Base-by-base conservation (phyloP, 2,888 invertebrate genomes). In the Phalera bucephala region DNA sequence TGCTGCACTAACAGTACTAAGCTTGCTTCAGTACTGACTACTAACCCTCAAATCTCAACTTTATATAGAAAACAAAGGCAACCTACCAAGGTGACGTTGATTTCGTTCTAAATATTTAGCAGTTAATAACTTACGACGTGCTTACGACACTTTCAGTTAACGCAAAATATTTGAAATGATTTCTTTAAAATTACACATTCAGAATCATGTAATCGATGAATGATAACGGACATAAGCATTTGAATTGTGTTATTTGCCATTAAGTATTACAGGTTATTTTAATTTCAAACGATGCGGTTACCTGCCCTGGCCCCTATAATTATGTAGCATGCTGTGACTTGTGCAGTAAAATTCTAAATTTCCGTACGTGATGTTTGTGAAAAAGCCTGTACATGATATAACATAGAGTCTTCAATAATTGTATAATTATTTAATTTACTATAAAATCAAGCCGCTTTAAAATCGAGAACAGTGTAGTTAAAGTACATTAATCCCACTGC, bases 21-120 rank as follows among this genome's bases (percentile, higher is more conserved):
- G 25, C 36, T 35, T 15, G 28, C 29, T 37, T 20, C 33, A 35
- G 21, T 36, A 53, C 38, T 50, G 56, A 57, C 77, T 72, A 23
- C 10, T 31, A 27, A 2, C 15, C 21, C 9, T 32, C 40, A 35
- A 35, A 33, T 27, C 7, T 11, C 9, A 40, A 22, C 25, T 46
- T 44, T 50, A 42, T 50, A 50, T 47, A 14, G 21, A 36, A 28
- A 42, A 36, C 21, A 53, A 36, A 31, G 32, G 9, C 8, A 12
- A 11, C n/a, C 28, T 33, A 41, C 27, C 48, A 53, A 49, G 50
- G 49, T 37, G 37, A 44, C 25, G 27, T 10, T 40, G 37, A 40
- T 49, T 53, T 51, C 54, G 20, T 42, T 52, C 39, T 27, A 19
- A 37, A 40, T 35, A 31, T 36, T 31, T 33, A 29, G 20, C 29